Conservation (phyloP, 2,888 invertebrate genomes). For the Dimorphilus gyrociliatus region DNA sequence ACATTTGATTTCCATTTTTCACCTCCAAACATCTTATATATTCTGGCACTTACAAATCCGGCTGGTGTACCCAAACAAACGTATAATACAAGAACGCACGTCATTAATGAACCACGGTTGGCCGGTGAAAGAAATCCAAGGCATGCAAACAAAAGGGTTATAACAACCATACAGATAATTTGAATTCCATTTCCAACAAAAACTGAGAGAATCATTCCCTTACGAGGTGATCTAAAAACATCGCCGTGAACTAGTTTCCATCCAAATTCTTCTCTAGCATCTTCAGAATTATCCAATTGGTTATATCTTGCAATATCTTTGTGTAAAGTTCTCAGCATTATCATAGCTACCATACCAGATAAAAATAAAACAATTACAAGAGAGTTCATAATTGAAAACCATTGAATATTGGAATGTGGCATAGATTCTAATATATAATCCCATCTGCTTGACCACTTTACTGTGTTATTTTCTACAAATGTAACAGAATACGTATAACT, state of each 20-base stretch:
- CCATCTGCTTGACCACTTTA: slow-evolving; percentile 98
- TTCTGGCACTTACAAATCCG: slow-evolving; percentile 85
- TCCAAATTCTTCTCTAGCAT: slow-evolving; percentile 65
- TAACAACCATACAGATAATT: slow-evolving; percentile 84
- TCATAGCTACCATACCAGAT: slow-evolving; percentile 99
- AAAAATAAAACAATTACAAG: slow-evolving; percentile 88
- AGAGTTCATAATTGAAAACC: slow-evolving; percentile 93
- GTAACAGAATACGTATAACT: neutral
- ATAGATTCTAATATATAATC: slow-evolving; percentile 96
- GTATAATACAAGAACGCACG: slow-evolving; percentile 80
- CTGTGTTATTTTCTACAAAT: slow-evolving; percentile 21
- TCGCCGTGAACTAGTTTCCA: slow-evolving; percentile 52
- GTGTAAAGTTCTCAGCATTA: slow-evolving; percentile 81
- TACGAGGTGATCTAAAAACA: slow-evolving; percentile 52
- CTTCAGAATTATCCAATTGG: slow-evolving; percentile 51
- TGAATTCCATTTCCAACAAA: slow-evolving; percentile 91
- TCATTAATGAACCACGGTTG: slow-evolving; percentile 95
- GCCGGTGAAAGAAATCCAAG: slow-evolving; percentile 95
- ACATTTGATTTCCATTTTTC: slow-evolving; percentile 98
- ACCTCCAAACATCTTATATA: slow-evolving; percentile 94
- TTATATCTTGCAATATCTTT: slow-evolving; percentile 98
- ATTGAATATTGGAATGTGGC: slow-evolving; percentile 95
- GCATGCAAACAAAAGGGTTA: slow-evolving; percentile 94
- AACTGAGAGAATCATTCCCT: slow-evolving; percentile 87
- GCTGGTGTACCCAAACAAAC: slow-evolving; percentile 92